These are phyloP conservation scores for Ceratina japonica DNA, from an alignment of 1,140 invertebrate species.

Conservation along the genomic window DNA sequence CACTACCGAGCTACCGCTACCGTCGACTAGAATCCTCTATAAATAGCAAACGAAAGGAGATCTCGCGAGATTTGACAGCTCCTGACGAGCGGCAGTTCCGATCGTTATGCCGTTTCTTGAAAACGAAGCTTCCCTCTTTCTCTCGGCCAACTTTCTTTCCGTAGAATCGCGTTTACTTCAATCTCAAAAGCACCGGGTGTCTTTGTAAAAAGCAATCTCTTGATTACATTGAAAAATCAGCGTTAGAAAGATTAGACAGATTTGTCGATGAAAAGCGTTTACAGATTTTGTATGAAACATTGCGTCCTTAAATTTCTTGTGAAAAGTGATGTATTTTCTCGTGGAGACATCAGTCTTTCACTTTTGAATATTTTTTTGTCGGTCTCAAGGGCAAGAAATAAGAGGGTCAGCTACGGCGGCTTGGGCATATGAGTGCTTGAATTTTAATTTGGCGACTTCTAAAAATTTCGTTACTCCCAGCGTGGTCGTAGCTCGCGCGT, in stretches of 20 bases:
- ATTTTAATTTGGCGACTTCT: constrained; percentile 55
- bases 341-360: not conserved
- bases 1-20: constrained; percentile 3
- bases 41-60: constrained; percentile 36
- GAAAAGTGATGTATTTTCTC: not conserved
- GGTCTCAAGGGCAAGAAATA: not conserved
- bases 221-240: too few species aligned
- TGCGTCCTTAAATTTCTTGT: not conserved
- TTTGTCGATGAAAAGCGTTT: too few species aligned
- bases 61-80: constrained; percentile 28
- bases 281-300: not conserved
- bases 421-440: constrained; percentile 38
- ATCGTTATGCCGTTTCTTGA: constrained; percentile 18
- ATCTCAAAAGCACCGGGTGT: not conserved
- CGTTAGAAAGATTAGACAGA: too few species aligned
- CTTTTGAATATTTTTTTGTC: not conserved
- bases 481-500: constrained; percentile 36
- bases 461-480: constrained; percentile 55
- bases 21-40: constrained; percentile 36
- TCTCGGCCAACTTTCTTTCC: constrained; percentile 4
- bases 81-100: constrained; percentile 15
- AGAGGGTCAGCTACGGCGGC: not conserved
- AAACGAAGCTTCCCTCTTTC: not conserved
- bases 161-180: constrained; percentile 22
- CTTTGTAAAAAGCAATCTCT: not conserved